phyloP scores from a whole-genome alignment of 2,113 vertebrate genomes.

The Dipodomys spectabilis region DNA sequence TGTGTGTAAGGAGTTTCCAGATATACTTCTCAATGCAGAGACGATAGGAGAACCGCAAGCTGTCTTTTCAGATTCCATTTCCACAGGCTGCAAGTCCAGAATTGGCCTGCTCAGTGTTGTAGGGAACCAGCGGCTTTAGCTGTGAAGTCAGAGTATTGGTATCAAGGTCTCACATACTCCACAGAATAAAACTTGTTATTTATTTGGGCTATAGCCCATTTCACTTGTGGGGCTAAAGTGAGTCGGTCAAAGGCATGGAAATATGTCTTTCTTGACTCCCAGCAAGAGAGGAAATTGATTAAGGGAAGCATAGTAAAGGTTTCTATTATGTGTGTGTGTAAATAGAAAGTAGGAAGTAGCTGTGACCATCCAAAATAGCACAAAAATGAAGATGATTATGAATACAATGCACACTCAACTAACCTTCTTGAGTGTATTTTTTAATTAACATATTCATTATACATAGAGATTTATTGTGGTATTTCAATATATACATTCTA shows the following conservation, averaged over 20 bases:
- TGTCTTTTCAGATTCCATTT: conserved; percentile 3
- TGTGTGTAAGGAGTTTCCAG: background rate
- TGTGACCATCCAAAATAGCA: conserved; percentile 27
- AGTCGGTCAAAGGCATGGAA: conserved; percentile 9
- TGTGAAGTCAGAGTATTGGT: background rate
- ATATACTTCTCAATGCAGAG: background rate
- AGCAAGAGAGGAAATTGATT: conserved; percentile 17
- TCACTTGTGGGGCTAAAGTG: conserved; percentile 21
- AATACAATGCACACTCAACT: background rate
- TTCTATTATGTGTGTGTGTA: background rate
- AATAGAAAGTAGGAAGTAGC: conserved; percentile 17
- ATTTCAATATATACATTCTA: no score
- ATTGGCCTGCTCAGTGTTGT: background rate
- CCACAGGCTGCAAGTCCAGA: background rate
- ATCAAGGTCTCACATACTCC: background rate
- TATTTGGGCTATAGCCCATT: background rate
- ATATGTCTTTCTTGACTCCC: conserved; percentile 4
- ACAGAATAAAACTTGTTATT: background rate
- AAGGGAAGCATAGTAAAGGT: conserved; percentile 17
- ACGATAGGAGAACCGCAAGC: background rate
- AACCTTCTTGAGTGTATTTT: background rate
- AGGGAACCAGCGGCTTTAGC: background rate
- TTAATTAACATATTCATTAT: background rate
- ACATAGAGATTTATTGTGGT: no score
- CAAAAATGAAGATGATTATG: conserved; percentile 14